Conservation (phyloP, 2,797 vertebrate genomes). For the Phrynocephalus guinanensis region DNA sequence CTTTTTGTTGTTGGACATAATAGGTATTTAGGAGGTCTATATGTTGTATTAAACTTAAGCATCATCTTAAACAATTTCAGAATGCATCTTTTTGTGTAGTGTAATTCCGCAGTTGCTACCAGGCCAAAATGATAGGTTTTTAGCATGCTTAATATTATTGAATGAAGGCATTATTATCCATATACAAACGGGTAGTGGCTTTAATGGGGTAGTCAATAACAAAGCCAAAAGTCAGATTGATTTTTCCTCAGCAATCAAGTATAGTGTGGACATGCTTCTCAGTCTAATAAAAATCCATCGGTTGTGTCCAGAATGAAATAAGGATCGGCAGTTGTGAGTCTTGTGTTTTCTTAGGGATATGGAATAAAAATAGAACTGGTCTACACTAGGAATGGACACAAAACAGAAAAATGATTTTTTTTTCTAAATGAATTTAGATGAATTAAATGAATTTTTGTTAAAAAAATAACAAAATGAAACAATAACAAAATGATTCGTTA, state of each 20-base stretch:
- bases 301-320: constrained; percentile 51
- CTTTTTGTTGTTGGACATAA: background rate
- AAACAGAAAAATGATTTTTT: too few species aligned
- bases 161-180: constrained; percentile 58
- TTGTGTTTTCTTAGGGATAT: constrained; percentile 51
- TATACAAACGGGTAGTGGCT: constrained; percentile 56
- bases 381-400: background rate
- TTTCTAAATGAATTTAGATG: too few species aligned
- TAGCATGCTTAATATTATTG: constrained; percentile 54
- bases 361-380: constrained; percentile 57
- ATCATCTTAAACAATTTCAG: constrained; percentile 32
- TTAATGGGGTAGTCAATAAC: constrained; percentile 68
- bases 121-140: constrained; percentile 47
- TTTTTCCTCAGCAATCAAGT: constrained; percentile 65
- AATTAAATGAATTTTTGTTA: too few species aligned
- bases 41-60: constrained; percentile 48
- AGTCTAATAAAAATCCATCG: constrained; percentile 48
- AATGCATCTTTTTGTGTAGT: constrained; percentile 49
- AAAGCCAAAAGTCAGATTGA: constrained; percentile 69
- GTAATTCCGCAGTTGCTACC: constrained; percentile 38
- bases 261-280: constrained; percentile 44
- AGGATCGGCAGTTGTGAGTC: background rate
- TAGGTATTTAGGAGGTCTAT: constrained; percentile 28
- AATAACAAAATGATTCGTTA: too few species aligned
- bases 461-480: too few species aligned